These are phyloP conservation scores for Baryphthengus martii DNA, from an alignment of 2,113 vertebrate species.

Conservation along the genomic window DNA sequence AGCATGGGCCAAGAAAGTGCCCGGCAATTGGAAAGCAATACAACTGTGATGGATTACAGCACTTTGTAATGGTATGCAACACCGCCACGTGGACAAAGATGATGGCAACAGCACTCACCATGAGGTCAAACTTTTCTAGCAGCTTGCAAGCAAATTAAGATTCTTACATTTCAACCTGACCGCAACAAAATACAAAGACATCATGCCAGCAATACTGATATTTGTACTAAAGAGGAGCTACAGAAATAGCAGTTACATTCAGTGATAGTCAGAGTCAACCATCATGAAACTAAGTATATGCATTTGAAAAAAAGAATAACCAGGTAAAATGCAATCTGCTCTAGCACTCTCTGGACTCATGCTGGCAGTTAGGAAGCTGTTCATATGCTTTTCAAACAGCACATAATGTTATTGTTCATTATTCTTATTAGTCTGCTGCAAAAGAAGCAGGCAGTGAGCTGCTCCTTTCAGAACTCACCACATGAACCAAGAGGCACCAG, in stretches of 20 bases:
- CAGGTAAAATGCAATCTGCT: background rate
- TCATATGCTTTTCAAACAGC: background rate
- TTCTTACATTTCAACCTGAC: background rate
- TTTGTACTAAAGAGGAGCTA: background rate
- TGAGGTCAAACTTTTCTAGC: background rate
- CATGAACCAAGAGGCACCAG: background rate
- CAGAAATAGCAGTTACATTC: background rate
- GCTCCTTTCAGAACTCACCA: fast-evolving
- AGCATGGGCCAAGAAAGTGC: background rate
- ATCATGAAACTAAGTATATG: background rate
- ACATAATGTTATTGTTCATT: background rate
- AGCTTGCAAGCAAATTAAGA: background rate
- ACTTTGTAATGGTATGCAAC: background rate
- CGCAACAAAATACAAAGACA: background rate
- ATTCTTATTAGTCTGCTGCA: background rate
- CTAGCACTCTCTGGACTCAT: background rate
- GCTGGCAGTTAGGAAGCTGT: background rate
- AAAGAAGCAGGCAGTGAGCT: background rate
- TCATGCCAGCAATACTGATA: background rate
- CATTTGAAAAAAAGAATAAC: background rate
- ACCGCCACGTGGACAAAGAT: background rate
- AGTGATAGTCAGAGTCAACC: background rate
- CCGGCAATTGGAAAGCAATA: background rate
- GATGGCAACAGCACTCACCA: background rate
- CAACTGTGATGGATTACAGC: background rate